Evolutionary conservation across 2,797 vertebrate genomes (phyloP).

Genomic region (Pseudochromis fuscus): DNA sequence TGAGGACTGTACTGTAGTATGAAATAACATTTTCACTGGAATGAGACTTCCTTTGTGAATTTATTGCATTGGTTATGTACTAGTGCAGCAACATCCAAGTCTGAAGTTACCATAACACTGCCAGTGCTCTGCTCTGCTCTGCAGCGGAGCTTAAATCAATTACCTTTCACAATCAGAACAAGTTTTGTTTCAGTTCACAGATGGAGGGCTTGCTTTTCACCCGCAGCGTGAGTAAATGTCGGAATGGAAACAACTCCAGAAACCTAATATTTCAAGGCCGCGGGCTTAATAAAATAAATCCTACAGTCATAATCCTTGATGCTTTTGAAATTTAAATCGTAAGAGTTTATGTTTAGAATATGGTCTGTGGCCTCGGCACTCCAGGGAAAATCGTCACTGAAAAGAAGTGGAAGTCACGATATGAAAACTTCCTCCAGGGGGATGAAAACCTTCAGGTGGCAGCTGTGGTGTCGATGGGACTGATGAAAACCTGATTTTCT

Average conservation of each 20-base stretch:
- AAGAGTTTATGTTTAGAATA: background rate
- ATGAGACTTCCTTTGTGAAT: background rate
- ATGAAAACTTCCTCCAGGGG: background rate
- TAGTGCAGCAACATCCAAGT: background rate
- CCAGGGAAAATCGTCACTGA: background rate
- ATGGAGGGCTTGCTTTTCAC: background rate
- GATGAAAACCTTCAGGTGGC: background rate
- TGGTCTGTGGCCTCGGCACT: background rate
- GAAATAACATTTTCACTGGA: background rate
- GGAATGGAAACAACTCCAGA: background rate
- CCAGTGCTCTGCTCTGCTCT: background rate
- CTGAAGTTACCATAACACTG: background rate
- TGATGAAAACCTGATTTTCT: background rate
- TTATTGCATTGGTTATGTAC: background rate
- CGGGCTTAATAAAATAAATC: slow-evolving; percentile 10
- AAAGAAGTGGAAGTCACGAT: background rate
- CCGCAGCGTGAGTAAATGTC: background rate
- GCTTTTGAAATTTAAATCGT: slow-evolving; percentile 7
- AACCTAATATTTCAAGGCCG: slow-evolving; percentile 24
- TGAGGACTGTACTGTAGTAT: background rate
- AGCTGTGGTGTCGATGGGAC: background rate
- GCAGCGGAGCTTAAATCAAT: background rate
- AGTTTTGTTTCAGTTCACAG: background rate
- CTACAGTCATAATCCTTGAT: background rate
- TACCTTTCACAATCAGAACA: background rate